These are phyloP conservation scores for Coleophora deauratella DNA, from an alignment of 2,888 invertebrate species.

Conservation along the genomic window DNA sequence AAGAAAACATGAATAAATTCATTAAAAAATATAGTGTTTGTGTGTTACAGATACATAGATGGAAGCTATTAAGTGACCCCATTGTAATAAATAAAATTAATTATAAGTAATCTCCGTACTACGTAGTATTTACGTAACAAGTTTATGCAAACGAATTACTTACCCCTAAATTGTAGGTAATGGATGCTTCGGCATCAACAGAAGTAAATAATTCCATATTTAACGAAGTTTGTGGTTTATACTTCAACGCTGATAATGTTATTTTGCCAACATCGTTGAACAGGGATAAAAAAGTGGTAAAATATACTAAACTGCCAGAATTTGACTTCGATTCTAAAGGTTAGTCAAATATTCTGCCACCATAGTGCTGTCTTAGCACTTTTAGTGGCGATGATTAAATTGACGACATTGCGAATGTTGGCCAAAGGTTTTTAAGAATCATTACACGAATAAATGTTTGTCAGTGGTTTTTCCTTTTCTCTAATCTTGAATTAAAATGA, in stretches of 20 bases:
- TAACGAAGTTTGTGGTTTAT: conserved; percentile 36
- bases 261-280: conserved; percentile 28
- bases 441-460: background rate
- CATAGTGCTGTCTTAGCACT: background rate
- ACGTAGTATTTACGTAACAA: background rate
- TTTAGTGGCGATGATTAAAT: background rate
- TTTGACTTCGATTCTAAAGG: conserved; percentile 44
- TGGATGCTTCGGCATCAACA: conserved; percentile 55
- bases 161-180: conserved; percentile 22
- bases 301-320: conserved; percentile 58
- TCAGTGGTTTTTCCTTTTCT: background rate
- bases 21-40: no score
- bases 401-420: no score
- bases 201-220: conserved; percentile 31
- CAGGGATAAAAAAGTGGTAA: conserved; percentile 31
- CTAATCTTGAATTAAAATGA: background rate
- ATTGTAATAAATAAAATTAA: background rate
- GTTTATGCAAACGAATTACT: background rate
- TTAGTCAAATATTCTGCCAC: conserved; percentile 21
- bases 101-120: background rate
- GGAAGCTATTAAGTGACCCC: no score
- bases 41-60: no score
- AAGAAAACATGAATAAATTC: no score
- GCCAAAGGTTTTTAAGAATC: background rate
- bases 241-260: conserved; percentile 34